Evolutionary conservation across 2,113 vertebrate species (phyloP).

Genomic region (Mohoua ochrocephala): DNA sequence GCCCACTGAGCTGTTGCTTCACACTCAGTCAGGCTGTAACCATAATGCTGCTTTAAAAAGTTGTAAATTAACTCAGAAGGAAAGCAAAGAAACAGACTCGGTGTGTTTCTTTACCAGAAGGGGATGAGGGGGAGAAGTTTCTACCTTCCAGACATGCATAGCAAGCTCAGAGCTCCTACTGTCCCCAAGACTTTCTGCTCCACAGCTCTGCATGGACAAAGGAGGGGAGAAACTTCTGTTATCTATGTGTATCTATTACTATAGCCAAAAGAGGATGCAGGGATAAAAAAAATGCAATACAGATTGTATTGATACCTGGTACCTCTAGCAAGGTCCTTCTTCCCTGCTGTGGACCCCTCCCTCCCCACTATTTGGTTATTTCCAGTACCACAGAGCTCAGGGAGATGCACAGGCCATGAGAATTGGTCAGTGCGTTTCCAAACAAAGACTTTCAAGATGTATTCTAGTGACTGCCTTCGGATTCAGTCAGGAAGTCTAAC

Average conservation of each 20-base stretch:
- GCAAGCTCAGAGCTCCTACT: neutral
- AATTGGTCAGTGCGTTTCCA: neutral
- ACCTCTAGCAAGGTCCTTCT: neutral
- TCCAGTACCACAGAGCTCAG: neutral
- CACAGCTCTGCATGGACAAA: neutral
- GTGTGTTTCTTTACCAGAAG: neutral
- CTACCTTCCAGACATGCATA: neutral
- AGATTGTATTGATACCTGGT: neutral
- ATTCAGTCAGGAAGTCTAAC: neutral
- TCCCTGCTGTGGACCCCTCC: neutral
- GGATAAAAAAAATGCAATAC: neutral
- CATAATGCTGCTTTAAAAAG: neutral
- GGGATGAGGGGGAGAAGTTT: neutral
- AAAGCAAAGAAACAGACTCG: neutral
- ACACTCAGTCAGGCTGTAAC: neutral
- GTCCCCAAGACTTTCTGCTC: fast-evolving
- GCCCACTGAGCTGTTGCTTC: neutral
- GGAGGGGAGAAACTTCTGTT: neutral
- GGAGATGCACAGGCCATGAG: neutral
- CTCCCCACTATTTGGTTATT: neutral
- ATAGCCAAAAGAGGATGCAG: neutral
- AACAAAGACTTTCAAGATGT: neutral
- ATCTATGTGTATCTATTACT: too few relatives aligned
- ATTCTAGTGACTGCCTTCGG: neutral
- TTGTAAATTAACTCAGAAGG: neutral